Base-by-base conservation (phyloP, 37 sponge, comb jelly and placozoan species). In the Ianthella basta region DNA sequence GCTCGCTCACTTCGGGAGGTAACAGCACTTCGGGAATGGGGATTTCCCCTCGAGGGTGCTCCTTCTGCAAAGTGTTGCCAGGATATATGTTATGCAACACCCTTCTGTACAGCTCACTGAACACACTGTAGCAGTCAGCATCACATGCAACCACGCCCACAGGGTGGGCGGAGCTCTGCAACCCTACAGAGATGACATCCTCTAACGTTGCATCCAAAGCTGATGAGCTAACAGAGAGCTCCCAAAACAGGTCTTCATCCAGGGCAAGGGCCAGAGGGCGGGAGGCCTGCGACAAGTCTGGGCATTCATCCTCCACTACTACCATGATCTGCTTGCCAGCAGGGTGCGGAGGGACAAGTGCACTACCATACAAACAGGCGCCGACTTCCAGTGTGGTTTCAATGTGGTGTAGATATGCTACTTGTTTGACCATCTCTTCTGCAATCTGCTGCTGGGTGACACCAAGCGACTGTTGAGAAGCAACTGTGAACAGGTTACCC, bases 131-230 rank as follows among this genome's bases (percentile, higher is more conserved):
- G 36, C 72, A 70, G 20, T 15, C 72, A 6, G 36, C 72, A 35
- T 70, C 72, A 70, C 72, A 70, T 21, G 36, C 35, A 33, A 70
- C 72, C 72, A 70, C 72, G 15, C 72, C 72, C 37, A 70, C 72
- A 35, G 72, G 72, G 37, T 70, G 72, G 72, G 37, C 32, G 5
- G 72, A 34, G 72, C 37, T 34, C 3, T 29, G 21, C 36, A 70
- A 19, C 21, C 72, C 72, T 4, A 34, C 32, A 34, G 72, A 25
- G n/a, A 70, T 19, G 2, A 70, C 72, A 33, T 70, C 72, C 37
- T 70, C 72, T 27, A 70, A 12, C 5, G 72, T 70, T 2, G 37
- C 33, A 32, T 34, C 72, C 35, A 19, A 20, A 18, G 5, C 20
- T 2, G 72, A 18, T 1, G 33, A 19, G 20, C 32, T 21, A 10